Evolutionary conservation across 2,113 vertebrate species (phyloP).

Genomic region (Prolemur simus): DNA sequence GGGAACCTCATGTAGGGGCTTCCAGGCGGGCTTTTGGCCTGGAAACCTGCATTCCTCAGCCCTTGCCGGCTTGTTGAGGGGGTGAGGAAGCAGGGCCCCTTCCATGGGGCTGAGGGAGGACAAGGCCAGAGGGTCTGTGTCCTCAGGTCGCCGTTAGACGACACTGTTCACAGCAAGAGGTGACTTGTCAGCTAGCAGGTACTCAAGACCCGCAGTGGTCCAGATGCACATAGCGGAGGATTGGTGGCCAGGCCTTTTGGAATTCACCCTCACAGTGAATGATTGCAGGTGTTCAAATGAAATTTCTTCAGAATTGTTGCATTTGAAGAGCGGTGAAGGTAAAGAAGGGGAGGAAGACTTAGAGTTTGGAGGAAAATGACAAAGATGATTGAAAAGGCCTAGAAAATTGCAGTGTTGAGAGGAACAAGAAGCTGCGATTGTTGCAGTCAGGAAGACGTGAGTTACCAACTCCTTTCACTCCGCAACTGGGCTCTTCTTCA

Average conservation of each 20-base stretch:
- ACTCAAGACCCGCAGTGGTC: not conserved
- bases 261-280: not conserved
- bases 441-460: rapidly evolving
- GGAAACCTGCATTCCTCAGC: not conserved
- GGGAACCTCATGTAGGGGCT: not conserved
- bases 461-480: not conserved
- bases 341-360: not conserved
- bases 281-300: not conserved
- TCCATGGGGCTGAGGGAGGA: not conserved
- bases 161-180: not conserved
- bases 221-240: not conserved
- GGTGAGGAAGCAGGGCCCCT: not conserved
- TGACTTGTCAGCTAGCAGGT: not conserved
- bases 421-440: not conserved
- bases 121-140: not conserved
- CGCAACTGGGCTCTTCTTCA: not conserved
- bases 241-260: too few species aligned
- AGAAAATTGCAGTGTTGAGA: not conserved
- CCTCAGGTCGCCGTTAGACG: not conserved
- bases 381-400: not conserved
- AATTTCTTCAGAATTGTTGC: not conserved
- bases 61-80: not conserved
- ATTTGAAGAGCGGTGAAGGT: not conserved
- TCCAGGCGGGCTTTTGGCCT: not conserved
- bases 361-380: not conserved